A percentile compares a stretch with the other conserved stretches of the same genome.
phyloP scores from a whole-genome alignment of 2,113 vertebrate genomes.

The Paramormyrops kingsleyae region DNA sequence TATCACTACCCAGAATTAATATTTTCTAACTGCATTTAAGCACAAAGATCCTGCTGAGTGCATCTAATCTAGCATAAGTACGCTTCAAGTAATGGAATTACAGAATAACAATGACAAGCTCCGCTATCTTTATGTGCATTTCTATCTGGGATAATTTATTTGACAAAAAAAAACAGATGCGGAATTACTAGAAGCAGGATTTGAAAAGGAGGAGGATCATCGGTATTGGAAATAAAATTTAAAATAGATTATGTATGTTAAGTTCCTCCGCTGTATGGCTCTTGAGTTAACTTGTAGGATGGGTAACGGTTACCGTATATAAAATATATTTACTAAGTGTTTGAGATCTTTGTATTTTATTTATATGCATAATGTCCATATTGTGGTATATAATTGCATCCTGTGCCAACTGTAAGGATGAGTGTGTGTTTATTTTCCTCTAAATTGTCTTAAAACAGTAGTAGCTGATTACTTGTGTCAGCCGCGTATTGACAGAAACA shows the following conservation, averaged over 20 bases:
- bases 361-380: not conserved
- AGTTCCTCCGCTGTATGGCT: not conserved
- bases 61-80: not conserved
- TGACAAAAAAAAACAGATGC: not conserved
- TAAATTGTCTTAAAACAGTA: constrained; percentile 13
- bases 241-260: not conserved
- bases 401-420: not conserved
- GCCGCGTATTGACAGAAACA: not conserved
- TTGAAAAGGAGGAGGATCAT: not conserved
- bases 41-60: not conserved
- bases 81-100: not conserved
- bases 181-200: not conserved
- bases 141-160: not conserved
- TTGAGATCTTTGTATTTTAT: constrained; percentile 4
- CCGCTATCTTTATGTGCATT: not conserved
- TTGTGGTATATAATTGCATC: constrained; percentile 1
- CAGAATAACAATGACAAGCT: not conserved
- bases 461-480: constrained; percentile 10
- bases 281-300: not conserved
- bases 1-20: not conserved
- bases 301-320: not conserved
- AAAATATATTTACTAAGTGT: not conserved
- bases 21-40: not conserved
- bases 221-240: not conserved
- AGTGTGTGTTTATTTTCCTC: constrained; percentile 9